Percentiles rank a stretch among this genome's conserved stretches.
These are phyloP conservation scores for Eutrigla gurnardus DNA, from an alignment of 2,797 vertebrate genomes.

Conservation along the genomic window DNA sequence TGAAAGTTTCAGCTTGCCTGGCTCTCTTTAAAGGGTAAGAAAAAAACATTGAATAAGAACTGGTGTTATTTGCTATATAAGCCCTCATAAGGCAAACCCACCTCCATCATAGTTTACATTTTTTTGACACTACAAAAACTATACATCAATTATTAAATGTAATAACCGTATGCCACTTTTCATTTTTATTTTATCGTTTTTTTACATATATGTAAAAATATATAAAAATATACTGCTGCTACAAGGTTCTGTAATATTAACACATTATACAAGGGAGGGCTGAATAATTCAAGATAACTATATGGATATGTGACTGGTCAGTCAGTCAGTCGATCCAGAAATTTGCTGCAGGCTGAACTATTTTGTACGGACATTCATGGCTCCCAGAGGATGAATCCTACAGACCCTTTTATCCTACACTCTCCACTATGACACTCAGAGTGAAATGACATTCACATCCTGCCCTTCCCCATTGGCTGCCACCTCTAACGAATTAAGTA, in stretches of 20 bases:
- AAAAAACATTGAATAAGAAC: background rate
- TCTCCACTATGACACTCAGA: background rate
- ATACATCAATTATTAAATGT: no score
- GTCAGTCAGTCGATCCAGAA: background rate
- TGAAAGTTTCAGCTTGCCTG: conserved; percentile 57
- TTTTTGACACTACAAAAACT: no score
- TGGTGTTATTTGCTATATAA: no score
- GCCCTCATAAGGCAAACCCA: no score
- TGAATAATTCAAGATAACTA: no score
- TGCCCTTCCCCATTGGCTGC: conserved; percentile 26
- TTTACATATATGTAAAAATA: no score
- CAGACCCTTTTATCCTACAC: background rate
- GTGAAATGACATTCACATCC: background rate
- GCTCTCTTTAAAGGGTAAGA: background rate
- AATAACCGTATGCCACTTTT: no score
- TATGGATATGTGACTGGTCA: background rate
- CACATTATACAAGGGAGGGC: background rate
- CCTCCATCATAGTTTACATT: no score
- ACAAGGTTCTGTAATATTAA: background rate
- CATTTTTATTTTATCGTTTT: no score
- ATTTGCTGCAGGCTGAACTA: background rate
- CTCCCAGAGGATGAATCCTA: background rate
- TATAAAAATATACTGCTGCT: background rate
- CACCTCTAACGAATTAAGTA: conserved; percentile 27
- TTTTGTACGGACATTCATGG: background rate